These are phyloP conservation scores for Picathartes gymnocephalus DNA, from an alignment of 2,113 vertebrate genomes.

Conservation along the genomic window DNA sequence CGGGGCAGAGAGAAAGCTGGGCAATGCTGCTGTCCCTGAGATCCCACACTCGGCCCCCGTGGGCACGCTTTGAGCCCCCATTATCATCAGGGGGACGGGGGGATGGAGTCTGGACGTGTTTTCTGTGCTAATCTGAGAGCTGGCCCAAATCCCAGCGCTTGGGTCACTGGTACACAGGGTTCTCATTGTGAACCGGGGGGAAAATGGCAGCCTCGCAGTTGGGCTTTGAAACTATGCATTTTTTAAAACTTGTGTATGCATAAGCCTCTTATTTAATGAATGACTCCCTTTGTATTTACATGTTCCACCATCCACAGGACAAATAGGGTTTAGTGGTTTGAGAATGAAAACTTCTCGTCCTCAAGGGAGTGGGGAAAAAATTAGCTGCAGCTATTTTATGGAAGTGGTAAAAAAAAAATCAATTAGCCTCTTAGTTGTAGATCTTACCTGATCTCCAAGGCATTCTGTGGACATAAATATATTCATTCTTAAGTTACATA, in stretches of 20 bases:
- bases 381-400: slow-evolving; percentile 51
- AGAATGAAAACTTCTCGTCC: slow-evolving; percentile 76
- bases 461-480: neutral
- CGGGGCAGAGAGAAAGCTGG: neutral
- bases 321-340: slow-evolving; percentile 75
- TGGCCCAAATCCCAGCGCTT: slow-evolving; percentile 76
- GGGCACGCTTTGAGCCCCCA: slow-evolving; percentile 37
- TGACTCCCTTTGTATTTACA: slow-evolving; percentile 80
- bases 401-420: slow-evolving; percentile 42
- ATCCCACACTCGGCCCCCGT: neutral
- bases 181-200: slow-evolving; percentile 74
- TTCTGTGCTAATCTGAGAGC: slow-evolving; percentile 78
- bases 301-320: slow-evolving; percentile 75
- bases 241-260: slow-evolving; percentile 78
- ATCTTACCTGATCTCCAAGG: slow-evolving; percentile 16
- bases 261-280: slow-evolving; percentile 82
- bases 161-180: slow-evolving; percentile 78
- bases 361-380: neutral
- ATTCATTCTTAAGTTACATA: neutral
- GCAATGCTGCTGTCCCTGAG: neutral
- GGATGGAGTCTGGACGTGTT: slow-evolving; percentile 69
- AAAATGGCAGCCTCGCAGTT: slow-evolving; percentile 73
- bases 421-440: neutral
- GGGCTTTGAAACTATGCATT: slow-evolving; percentile 76
- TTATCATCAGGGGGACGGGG: slow-evolving; percentile 8